Evolutionary conservation across 2,113 vertebrate species (phyloP).

Genomic region (Pterophyllum scalare): DNA sequence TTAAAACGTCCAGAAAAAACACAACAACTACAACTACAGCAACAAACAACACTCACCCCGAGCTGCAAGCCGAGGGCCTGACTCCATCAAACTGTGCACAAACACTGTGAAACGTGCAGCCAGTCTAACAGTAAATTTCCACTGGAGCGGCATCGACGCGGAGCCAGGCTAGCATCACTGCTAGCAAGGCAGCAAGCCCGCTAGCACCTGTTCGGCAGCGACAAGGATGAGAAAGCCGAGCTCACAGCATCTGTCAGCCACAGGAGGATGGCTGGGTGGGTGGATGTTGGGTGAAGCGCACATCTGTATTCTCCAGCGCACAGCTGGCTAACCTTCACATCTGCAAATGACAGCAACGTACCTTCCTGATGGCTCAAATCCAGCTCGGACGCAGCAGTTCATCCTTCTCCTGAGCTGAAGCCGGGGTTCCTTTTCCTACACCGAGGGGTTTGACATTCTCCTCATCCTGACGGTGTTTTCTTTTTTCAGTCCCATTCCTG

Average conservation of each 20-base stretch:
- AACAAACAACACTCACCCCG: background rate
- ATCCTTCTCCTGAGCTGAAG: conserved; percentile 60
- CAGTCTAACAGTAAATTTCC: conserved; percentile 18
- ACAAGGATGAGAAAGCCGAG: background rate
- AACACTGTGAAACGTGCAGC: background rate
- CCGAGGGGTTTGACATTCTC: conserved; percentile 56
- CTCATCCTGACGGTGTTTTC: conserved; percentile 61
- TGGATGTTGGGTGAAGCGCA: conserved; percentile 7
- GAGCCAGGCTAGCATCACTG: background rate
- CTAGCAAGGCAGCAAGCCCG: conserved; percentile 12
- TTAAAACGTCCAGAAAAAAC: background rate
- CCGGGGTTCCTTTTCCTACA: conserved; percentile 5
- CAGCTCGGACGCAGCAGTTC: conserved; percentile 54
- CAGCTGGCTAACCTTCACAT: background rate
- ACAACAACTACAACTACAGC: background rate
- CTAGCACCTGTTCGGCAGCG: conserved; percentile 47
- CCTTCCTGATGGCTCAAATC: conserved; percentile 73
- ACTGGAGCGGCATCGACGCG: background rate
- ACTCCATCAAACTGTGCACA: background rate
- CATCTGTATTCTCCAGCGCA: background rate
- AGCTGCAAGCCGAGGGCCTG: background rate
- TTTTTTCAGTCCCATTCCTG: conserved; percentile 68
- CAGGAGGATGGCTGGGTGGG: conserved; percentile 8
- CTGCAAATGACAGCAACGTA: conserved; percentile 13
- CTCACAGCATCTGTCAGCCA: conserved; percentile 9